phyloP scores from a whole-genome alignment of 1,140 invertebrate species.

The Euglossa dilemma region DNA sequence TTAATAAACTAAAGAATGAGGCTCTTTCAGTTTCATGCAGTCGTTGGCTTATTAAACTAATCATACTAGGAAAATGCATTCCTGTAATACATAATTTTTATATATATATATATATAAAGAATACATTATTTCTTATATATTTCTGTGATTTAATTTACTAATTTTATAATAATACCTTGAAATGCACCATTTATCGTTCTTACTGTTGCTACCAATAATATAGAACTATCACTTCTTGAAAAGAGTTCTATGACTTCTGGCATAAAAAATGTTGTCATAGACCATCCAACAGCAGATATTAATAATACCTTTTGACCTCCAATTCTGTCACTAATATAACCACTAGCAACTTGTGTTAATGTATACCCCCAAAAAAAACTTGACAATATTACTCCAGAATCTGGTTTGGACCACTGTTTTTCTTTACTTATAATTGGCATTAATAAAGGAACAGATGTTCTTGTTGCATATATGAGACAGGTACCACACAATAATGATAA shows the following conservation, averaged over 20 bases:
- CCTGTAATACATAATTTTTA: conserved; percentile 72
- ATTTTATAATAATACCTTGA: conserved; percentile 82
- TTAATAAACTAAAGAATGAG: conserved; percentile 87
- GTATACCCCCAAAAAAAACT: conserved; percentile 92
- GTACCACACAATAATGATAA: conserved; percentile 86
- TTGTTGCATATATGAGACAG: conserved; percentile 86
- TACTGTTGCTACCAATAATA: conserved; percentile 85
- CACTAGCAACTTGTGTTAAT: conserved; percentile 88
- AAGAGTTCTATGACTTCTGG: conserved; percentile 86
- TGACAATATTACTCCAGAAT: conserved; percentile 88
- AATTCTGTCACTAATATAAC: conserved; percentile 87
- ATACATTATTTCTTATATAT: conserved; percentile 3
- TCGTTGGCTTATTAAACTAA: conserved; percentile 87
- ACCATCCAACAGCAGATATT: conserved; percentile 87
- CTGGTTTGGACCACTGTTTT: conserved; percentile 88
- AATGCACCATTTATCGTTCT: conserved; percentile 87
- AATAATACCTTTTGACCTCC: conserved; percentile 88
- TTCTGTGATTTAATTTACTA: not conserved
- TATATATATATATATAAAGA: not conserved
- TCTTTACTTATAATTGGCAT: conserved; percentile 86
- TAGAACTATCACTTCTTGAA: conserved; percentile 82
- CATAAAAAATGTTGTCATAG: conserved; percentile 86
- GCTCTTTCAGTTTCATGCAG: conserved; percentile 86
- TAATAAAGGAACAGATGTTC: conserved; percentile 87
- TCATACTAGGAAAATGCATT: conserved; percentile 89